Evolutionary conservation across 1,140 invertebrate genomes (phyloP), one percentile per base, ranked within the genome.

Genomic region (Metopolophium dirhodum): DNA sequence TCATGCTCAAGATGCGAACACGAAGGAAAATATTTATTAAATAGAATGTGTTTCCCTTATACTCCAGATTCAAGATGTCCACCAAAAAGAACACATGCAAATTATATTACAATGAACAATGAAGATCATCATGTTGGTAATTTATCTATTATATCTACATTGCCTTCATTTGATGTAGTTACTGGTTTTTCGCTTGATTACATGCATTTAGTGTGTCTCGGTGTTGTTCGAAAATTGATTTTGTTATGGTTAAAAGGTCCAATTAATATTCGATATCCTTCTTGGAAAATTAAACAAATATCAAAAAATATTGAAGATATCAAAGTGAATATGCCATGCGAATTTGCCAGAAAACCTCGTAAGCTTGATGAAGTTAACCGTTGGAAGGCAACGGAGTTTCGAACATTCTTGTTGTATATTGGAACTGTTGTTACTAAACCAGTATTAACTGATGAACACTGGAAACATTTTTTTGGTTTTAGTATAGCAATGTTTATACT

Each of bases 1-100:
- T 93, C 83, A 6, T 94, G 94, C 37, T 88, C 91, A 20, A 93
- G 86, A 51, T 94, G 94, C 77, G 35, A 26, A 77, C 37, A 49
- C 9, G 85, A 93, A 68, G 94, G 93, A 22, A 47, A 35, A 37
- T 93, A 47, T 37, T 45, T 83, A 22, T 30, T 57, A n/a, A 91
- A 54, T 41, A 91, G 93, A 54, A 30, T 57, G 11, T 82, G 77
- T 82, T 82, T 82, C 18, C 77, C 77, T 14, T 82, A 37, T 82
- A 35, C 77, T 35, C 18, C 35, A 35, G 22, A 1, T 82, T 18
- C n/a, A 82, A 82, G n/a, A 18, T 82, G n/a, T 82, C 54, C 54
- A 8, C 22, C 54, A 37, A 82, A 82, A 14, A 82, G 77, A 35
- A 82, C 77, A 35, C 77, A 82, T 37, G 35, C 11, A 7, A 35